These are phyloP conservation scores for Anolis apletophallus DNA, from an alignment of 2,797 vertebrate genomes.

Conservation along the genomic window DNA sequence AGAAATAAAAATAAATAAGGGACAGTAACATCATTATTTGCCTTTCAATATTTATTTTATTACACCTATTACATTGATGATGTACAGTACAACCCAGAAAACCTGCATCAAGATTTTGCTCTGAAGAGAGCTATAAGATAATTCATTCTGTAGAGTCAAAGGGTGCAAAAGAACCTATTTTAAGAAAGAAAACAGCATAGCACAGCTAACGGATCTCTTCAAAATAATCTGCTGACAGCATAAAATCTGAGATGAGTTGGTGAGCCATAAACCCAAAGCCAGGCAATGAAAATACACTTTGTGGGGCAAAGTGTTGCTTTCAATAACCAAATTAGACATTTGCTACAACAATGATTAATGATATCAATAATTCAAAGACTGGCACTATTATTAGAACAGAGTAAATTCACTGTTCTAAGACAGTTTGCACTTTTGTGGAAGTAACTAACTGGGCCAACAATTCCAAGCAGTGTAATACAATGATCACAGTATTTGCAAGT, in stretches of 20 bases:
- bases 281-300: constrained; percentile 1
- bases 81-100: neutral
- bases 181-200: constrained; percentile 34
- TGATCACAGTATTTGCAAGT: constrained; percentile 36
- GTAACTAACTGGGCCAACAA: constrained; percentile 55
- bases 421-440: neutral
- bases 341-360: constrained; percentile 33
- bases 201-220: constrained; percentile 17
- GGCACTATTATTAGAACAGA: accelerated
- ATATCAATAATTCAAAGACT: constrained; percentile 48
- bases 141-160: neutral
- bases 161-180: constrained; percentile 28
- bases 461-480: constrained; percentile 33
- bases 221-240: constrained; percentile 49
- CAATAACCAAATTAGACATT: constrained; percentile 19
- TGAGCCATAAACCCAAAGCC: constrained; percentile 21
- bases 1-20: neutral
- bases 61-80: neutral
- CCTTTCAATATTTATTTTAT: neutral
- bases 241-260: constrained; percentile 29
- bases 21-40: neutral
- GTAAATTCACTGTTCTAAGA: constrained; percentile 47
- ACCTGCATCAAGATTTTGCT: neutral
- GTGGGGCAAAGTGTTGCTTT: constrained; percentile 19
- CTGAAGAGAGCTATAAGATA: constrained; percentile 18